Evolutionary conservation across 37 sponge, comb jelly and placozoan genomes (phyloP), one percentile per base, ranked within the genome.

Genomic region (Ianthella basta): DNA sequence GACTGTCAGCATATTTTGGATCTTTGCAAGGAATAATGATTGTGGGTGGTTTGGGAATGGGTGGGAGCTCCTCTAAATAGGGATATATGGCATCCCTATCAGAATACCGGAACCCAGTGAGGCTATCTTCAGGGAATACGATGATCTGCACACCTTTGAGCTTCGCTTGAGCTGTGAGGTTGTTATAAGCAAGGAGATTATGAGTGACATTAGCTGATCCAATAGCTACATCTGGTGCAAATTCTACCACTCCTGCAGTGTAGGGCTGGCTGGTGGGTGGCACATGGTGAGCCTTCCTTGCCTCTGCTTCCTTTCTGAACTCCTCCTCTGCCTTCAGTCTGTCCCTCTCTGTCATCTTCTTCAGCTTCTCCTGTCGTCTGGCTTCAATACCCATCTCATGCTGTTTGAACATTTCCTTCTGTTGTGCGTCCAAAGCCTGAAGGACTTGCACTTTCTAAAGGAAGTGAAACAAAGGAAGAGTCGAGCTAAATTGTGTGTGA

Each of bases 331-430:
- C 87, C 57, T 88, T 82, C 41, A 90, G 84, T 56, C 93, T 78
- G 25, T 90, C 75, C 83, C 85, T 83, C 82, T 92, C 93, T 63
- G 85, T 81, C 93, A 90, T 90, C 59, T 81, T 85, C 84, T 88
- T 90, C 30, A 92, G 81, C 66, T 84, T 88, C 84, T 88, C 85
- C 54, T 85, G 81, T 44, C 93, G 60, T 60, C 65, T 29, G 56
- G 81, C 85, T 72, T 92, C 96, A 32, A 86, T 40, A 35, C 79
- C 80, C 89, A 90, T 88, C 73, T 95, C 93, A 30, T 85, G 64
- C 36, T 85, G 78, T 39, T 91, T 88, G 79, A 90, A 89, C 36
- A 87, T 67, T 19, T 92, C 87, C 44, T 83, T 82, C 10, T 92
- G 60, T 57, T 82, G 30, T 13, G 59, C 15, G 61, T 95, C 95